Evolutionary conservation across 1,140 invertebrate genomes (phyloP), one percentile per base, ranked within the genome.

Genomic region (Aphaenogaster rudis): DNA sequence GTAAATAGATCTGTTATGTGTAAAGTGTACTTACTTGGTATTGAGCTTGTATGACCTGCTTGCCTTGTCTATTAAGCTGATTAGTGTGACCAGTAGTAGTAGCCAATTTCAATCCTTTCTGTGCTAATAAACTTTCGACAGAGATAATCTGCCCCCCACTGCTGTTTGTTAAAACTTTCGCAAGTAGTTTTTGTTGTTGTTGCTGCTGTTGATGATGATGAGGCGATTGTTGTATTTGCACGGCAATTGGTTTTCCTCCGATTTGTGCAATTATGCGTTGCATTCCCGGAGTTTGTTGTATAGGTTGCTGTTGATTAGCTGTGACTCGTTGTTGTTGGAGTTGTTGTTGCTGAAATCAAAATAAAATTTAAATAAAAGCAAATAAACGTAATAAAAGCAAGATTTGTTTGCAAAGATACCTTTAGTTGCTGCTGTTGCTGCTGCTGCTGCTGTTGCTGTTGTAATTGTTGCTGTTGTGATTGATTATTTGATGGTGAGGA

Each of bases 111-210:
- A 95, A 74, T 84, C 96, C 96, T 81, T 96, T 96, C 88, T 97
- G 97, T 3, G 96, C 96, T 6, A 97, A 88, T 17, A 97, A 90
- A 94, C 96, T 97, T 91, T 97, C 97, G n/a, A 97, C 96, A 0
- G 97, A 97, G 11, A 97, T 96, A 5, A 97, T 95, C 82, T 97
- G 97, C 8, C 95, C 95, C 0, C 96, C 96, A 2, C 96, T 95
- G 2, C 96, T 94, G 89, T 96, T 96, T 0, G 96, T 96, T 11
- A 97, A 86, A 7, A 97, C 96, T 92, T 97, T 97, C 0, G 96
- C 96, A 1, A 97, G 92, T 59, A 97, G 95, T 39, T 95, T 95
- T 39, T 95, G 94, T 42, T 95, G 93, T 33, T 95, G 94, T 45
- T 95, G 94, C 21, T 91, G 92, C 17, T 93, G 90, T 78, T 94